These are phyloP conservation scores for Spongilla lacustris DNA, from an alignment of 37 sponge, comb jelly and placozoan genomes.

Conservation along the genomic window DNA sequence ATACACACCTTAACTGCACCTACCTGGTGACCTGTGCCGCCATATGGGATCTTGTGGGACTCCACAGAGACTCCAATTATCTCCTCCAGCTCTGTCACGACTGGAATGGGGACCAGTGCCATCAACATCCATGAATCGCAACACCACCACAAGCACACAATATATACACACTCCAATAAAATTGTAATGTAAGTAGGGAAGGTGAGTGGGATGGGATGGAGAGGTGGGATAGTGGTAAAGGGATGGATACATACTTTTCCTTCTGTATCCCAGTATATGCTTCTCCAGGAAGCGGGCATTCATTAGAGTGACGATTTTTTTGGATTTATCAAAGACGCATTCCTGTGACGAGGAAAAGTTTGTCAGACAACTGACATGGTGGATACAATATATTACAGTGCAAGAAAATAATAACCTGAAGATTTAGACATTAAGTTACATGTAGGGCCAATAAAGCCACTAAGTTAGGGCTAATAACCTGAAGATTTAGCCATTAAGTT, in stretches of 20 bases:
- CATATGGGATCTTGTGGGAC: conserved; percentile 17
- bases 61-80: conserved; percentile 50
- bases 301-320: conserved; percentile 55
- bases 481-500: no score
- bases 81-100: conserved; percentile 56
- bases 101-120: not conserved
- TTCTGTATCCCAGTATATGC: conserved; percentile 53
- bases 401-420: no score
- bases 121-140: not conserved
- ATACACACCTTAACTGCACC: no score
- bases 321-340: conserved; percentile 60
- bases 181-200: no score
- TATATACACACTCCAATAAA: no score
- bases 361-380: not conserved
- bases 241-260: conserved; percentile 31
- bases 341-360: conserved; percentile 27
- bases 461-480: no score
- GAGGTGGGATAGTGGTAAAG: not conserved
- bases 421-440: no score
- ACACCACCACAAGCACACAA: not conserved
- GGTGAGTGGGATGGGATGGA: not conserved
- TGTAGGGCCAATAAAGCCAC: no score
- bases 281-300: conserved; percentile 56
- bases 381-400: not conserved
- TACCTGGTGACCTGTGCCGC: conserved; percentile 42